phyloP scores from a whole-genome alignment of 1,140 invertebrate species.

The Zeugodacus cucurbitae region DNA sequence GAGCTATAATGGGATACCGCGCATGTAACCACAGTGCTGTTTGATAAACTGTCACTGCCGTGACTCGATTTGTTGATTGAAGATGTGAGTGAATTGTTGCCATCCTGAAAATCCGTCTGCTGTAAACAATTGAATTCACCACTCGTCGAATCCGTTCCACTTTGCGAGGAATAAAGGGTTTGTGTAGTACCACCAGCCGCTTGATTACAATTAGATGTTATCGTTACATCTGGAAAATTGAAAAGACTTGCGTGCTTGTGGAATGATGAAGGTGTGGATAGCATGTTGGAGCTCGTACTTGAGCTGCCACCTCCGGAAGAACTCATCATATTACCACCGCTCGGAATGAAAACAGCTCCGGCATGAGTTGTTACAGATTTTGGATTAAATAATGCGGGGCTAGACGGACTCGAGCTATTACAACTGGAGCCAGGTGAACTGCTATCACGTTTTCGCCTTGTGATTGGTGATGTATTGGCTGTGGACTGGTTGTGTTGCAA shows the following conservation, averaged over 20 bases:
- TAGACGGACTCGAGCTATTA: conserved; percentile 95
- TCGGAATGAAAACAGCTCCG: background rate
- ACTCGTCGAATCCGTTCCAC: conserved; percentile 14
- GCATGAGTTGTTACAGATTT: conserved; percentile 59
- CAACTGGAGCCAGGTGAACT: conserved; percentile 96
- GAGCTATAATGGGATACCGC: background rate
- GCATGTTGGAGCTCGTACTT: conserved; percentile 47
- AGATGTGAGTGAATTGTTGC: background rate
- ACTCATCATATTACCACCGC: conserved; percentile 43
- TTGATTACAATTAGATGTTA: conserved; percentile 50
- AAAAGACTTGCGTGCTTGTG: conserved; percentile 77
- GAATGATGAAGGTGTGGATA: conserved; percentile 58
- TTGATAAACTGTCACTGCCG: background rate
- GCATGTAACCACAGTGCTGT: background rate
- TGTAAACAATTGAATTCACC: conserved; percentile 27
- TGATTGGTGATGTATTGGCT: conserved; percentile 66
- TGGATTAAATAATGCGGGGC: conserved; percentile 80
- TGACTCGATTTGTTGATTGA: conserved; percentile 21
- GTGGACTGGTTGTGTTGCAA: conserved; percentile 44
- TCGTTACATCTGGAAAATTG: conserved; percentile 79
- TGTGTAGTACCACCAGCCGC: conserved; percentile 46
- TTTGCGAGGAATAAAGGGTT: conserved; percentile 45
- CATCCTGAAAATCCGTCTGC: conserved; percentile 2
- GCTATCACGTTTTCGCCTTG: conserved; percentile 77
- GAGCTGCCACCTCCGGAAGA: conserved; percentile 47